Evolutionary conservation across 2,113 vertebrate species (phyloP), one percentile per base, ranked within the genome.

Genomic region (Oryzias curvinotus): DNA sequence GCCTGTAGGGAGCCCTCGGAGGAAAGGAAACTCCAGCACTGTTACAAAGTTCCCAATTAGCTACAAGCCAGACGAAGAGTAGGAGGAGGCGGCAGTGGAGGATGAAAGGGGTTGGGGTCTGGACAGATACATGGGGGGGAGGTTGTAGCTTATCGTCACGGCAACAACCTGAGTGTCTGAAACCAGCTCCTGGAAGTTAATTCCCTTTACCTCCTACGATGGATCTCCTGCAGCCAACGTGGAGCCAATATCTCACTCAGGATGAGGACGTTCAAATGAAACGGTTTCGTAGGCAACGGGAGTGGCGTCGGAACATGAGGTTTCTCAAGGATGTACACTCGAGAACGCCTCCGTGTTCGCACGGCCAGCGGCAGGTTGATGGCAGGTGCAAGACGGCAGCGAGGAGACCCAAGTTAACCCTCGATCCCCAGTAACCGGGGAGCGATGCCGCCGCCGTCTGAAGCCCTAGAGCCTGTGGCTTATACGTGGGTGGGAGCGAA

Each of bases 21-120:
- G 84, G 80, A 81, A 77, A 87, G 77, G 75, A 58, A 61, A 83
- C 80, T 83, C 86, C 80, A 64, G 90, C 81, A 89, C 89, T 87
- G 80, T 91, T 82, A 89, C 87, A 82, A 84, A 85, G 79, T 83
- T 86, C 85, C 87, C 85, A 91, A 91, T 92, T 90, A 91, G 80
- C 75, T 79, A 57, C 61, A 68, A 81, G 55, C 56, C 79, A 65
- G 64, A 62, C 48, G 77, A 69, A 19, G 52, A 15, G n/a, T 1
- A 25, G 14, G 4, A 15, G n/a, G 4, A 36, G 36, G 36, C 36
- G 36, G 36, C 36, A 12, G 36, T 36, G 36, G 36, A 36, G 36
- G 36, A 36, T 6, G 55, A 60, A 5, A 13, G 21, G n/a, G 13
- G 19, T 52, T 14, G 47, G 71, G 28, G 53, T 51, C 21, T 70